A percentile compares a stretch with the other conserved stretches of the same genome.
phyloP scores from a whole-genome alignment of 2,797 vertebrate genomes.

The Poliocrania exsul region DNA sequence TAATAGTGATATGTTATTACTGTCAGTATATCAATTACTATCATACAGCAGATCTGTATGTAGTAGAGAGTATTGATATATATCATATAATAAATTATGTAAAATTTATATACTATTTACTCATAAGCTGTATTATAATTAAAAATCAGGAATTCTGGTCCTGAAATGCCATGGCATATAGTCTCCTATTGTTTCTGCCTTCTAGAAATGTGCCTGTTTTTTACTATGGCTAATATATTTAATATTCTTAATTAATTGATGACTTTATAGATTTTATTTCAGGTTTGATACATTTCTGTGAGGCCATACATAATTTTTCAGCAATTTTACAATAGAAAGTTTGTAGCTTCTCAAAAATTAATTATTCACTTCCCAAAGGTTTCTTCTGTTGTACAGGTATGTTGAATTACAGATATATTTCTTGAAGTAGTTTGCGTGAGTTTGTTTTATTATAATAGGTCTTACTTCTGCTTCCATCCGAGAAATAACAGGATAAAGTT shows the following conservation, averaged over 20 bases:
- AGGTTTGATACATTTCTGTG: not conserved
- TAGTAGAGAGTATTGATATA: not conserved
- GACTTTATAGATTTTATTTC: not conserved
- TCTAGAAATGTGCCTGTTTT: not conserved
- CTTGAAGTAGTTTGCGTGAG: not conserved
- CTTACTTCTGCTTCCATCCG: slow-evolving; percentile 50
- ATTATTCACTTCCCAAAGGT: not conserved
- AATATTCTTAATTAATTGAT: not conserved
- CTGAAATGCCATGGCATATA: not conserved
- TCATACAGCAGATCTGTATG: not conserved
- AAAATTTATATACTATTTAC: not conserved
- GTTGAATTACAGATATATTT: not conserved
- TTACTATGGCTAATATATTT: not conserved
- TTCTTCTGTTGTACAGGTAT: not conserved
- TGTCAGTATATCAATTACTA: not conserved
- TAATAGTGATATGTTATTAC: not conserved
- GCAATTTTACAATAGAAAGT: not conserved
- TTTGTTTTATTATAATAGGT: slow-evolving; percentile 47
- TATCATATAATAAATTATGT: not conserved
- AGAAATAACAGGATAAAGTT: not conserved
- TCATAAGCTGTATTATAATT: not conserved
- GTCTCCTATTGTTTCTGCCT: not conserved
- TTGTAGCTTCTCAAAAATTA: not conserved
- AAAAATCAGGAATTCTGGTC: not conserved
- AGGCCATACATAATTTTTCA: not conserved